A percentile compares a stretch with the other conserved stretches of the same genome.
These are phyloP conservation scores for Clinocottus analis DNA, from an alignment of 2,113 vertebrate species.

Conservation along the genomic window DNA sequence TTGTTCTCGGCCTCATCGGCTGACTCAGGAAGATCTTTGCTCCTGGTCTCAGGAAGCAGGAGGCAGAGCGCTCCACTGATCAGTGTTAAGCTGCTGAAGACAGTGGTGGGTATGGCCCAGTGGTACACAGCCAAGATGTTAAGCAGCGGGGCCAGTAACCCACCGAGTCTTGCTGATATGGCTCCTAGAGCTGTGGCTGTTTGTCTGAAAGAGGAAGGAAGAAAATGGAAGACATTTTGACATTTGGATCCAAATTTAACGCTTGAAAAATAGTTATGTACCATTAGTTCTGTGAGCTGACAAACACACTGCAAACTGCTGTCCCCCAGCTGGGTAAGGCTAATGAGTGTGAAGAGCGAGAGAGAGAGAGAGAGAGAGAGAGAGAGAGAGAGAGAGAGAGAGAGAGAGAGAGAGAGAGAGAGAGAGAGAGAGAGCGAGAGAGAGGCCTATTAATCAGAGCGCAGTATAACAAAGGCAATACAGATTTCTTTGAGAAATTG, in stretches of 20 bases:
- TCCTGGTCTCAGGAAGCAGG: constrained; percentile 83
- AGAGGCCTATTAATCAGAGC: neutral
- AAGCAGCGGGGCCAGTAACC: constrained; percentile 77
- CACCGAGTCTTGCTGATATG: constrained; percentile 49
- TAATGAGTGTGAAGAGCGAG: neutral
- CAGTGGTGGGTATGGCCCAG: constrained; percentile 62
- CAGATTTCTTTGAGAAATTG: too few species aligned
- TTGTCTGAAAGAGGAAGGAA: constrained; percentile 71
- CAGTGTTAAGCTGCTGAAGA: constrained; percentile 72
- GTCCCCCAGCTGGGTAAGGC: too few species aligned
- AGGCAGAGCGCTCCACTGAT: constrained; percentile 61
- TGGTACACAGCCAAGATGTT: constrained; percentile 73
- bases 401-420: too few species aligned
- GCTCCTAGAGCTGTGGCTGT: constrained; percentile 79
- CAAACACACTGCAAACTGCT: neutral
- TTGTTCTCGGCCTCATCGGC: constrained; percentile 39
- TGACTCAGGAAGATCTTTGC: constrained; percentile 74
- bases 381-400: too few species aligned
- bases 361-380: too few species aligned
- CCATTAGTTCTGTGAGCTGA: too few species aligned
- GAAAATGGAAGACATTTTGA: neutral
- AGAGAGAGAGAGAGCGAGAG: too few species aligned
- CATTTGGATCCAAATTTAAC: neutral
- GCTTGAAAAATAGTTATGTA: too few species aligned
- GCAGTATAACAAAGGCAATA: neutral